Conservation (phyloP, 1,140 invertebrate species). For the Pseudomyrmex flavicornis region DNA sequence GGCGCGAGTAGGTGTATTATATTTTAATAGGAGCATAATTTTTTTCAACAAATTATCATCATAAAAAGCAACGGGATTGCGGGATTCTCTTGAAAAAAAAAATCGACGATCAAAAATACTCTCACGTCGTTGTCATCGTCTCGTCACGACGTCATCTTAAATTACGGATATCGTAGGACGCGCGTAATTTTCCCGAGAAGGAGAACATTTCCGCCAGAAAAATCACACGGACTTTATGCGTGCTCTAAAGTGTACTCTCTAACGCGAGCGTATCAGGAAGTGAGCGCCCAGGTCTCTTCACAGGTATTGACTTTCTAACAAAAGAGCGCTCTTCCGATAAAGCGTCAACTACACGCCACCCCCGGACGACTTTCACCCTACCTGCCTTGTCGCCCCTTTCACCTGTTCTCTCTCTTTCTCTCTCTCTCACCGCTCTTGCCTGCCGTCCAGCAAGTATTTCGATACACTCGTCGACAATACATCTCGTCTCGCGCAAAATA, state of each 20-base stretch:
- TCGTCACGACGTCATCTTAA: neutral
- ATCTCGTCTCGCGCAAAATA: conserved; percentile 44
- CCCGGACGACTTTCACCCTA: conserved; percentile 46
- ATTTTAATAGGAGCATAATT: conserved; percentile 8
- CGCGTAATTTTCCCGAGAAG: conserved; percentile 25
- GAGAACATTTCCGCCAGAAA: conserved; percentile 47
- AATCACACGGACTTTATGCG: conserved; percentile 50
- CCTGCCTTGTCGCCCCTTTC: conserved; percentile 25
- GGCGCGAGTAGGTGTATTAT: neutral
- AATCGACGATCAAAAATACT: neutral
- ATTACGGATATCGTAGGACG: neutral
- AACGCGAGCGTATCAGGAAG: conserved; percentile 60
- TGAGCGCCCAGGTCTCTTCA: conserved; percentile 58
- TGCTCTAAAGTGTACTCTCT: conserved; percentile 61
- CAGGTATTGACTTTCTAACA: conserved; percentile 66
- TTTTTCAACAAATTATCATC: neutral
- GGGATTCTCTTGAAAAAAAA: neutral
- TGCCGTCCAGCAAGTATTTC: conserved; percentile 53
- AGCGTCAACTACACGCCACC: conserved; percentile 56
- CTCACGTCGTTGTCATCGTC: neutral
- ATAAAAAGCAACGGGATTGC: conserved; percentile 1
- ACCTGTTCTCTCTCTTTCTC: neutral
- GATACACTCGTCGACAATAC: conserved; percentile 22
- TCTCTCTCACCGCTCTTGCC: neutral
- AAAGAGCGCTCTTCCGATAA: conserved; percentile 60